Percentiles rank a stretch among this genome's conserved stretches.
Evolutionary conservation across 2,888 invertebrate genomes (phyloP).

Genomic region (Sinotaia quadrata): DNA sequence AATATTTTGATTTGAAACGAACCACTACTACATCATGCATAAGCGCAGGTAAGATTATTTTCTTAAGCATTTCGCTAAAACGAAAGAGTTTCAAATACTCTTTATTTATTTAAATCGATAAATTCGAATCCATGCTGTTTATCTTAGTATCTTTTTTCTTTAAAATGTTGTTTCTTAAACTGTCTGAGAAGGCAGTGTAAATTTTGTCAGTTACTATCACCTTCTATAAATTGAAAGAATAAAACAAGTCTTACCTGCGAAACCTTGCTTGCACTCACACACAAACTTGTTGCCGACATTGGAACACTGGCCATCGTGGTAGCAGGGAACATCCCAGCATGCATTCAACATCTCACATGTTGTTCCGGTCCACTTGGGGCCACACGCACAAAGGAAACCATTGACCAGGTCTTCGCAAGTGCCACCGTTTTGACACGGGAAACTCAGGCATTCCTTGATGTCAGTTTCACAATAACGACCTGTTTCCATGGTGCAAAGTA

Average conservation of each 20-base stretch:
- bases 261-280: constrained; percentile 11
- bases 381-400: constrained; percentile 24
- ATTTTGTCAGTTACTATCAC: too few species aligned
- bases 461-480: constrained; percentile 17
- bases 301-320: constrained; percentile 13
- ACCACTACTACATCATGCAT: too few species aligned
- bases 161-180: too few species aligned
- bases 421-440: constrained; percentile 30
- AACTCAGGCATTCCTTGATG: constrained; percentile 26
- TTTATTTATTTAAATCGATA: too few species aligned
- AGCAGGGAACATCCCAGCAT: constrained; percentile 18
- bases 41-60: too few species aligned
- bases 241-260: constrained; percentile 3
- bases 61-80: too few species aligned
- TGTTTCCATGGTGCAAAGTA: background rate
- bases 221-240: too few species aligned
- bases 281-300: constrained; percentile 13
- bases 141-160: too few species aligned
- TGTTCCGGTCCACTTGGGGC: constrained; percentile 23
- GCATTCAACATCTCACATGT: constrained; percentile 22
- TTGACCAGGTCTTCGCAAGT: constrained; percentile 22
- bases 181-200: too few species aligned
- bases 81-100: too few species aligned
- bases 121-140: too few species aligned
- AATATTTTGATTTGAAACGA: too few species aligned